These are phyloP conservation scores for Steromphala cineraria DNA, from an alignment of 2,888 invertebrate genomes.

Conservation along the genomic window DNA sequence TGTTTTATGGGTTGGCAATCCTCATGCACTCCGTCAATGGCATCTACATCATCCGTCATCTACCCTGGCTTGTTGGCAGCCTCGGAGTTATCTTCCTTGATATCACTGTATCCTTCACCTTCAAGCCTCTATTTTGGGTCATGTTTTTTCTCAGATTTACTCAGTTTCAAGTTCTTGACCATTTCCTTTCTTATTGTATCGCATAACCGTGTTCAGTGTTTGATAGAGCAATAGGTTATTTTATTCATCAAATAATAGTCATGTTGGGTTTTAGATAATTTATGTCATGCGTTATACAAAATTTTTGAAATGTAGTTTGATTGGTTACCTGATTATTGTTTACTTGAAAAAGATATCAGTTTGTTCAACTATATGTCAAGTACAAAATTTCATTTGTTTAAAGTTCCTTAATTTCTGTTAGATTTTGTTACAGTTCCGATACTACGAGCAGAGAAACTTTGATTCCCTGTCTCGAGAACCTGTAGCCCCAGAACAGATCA, in stretches of 20 bases:
- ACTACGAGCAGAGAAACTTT: conserved; percentile 34
- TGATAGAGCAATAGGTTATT: too few species aligned
- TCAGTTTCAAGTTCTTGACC: background rate
- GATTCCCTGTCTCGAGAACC: conserved; percentile 26
- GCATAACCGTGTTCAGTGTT: background rate
- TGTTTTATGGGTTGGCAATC: conserved; percentile 74
- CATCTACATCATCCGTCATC: conserved; percentile 67
- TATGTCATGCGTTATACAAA: too few species aligned
- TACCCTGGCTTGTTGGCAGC: conserved; percentile 76
- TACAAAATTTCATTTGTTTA: background rate
- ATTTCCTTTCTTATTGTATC: background rate
- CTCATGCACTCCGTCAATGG: conserved; percentile 53
- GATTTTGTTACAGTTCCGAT: conserved; percentile 37
- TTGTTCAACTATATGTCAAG: too few species aligned
- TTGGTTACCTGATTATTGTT: too few species aligned
- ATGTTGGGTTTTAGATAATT: too few species aligned
- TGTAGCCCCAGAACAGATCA: conserved; percentile 1
- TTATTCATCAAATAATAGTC: too few species aligned
- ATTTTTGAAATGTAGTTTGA: too few species aligned
- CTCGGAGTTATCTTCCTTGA: conserved; percentile 75
- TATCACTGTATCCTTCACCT: conserved; percentile 71
- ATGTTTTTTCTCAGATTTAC: background rate
- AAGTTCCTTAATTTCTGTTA: conserved; percentile 30
- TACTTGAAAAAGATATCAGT: too few species aligned
- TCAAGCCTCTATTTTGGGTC: background rate